Evolutionary conservation across 2,888 invertebrate genomes (phyloP).

Genomic region (Eristalis intricaria): DNA sequence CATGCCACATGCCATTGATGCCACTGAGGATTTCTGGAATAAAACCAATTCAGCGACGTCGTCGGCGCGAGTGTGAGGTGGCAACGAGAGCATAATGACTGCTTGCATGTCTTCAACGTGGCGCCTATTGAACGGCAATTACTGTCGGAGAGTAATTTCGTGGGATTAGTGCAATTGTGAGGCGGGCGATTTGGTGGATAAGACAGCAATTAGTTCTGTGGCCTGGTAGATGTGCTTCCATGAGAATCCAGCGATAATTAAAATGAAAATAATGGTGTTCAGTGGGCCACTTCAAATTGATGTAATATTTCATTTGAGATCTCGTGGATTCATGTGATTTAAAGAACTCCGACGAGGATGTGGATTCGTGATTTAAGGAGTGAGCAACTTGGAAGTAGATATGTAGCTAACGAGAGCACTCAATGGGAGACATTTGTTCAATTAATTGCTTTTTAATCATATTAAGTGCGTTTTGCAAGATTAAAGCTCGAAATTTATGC

Average conservation of each 20-base stretch:
- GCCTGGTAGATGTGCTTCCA: neutral
- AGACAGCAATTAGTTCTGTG: slow-evolving; percentile 18
- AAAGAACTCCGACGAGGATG: neutral
- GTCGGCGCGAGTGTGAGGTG: neutral
- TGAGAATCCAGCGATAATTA: slow-evolving; percentile 6
- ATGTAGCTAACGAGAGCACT: too few relatives aligned
- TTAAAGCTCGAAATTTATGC: too few relatives aligned
- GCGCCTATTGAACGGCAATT: slow-evolving; percentile 27
- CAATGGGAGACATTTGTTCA: too few relatives aligned
- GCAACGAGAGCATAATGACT: neutral
- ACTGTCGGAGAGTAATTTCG: neutral
- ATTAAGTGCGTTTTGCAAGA: too few relatives aligned
- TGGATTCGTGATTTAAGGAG: neutral
- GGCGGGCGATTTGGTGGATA: neutral
- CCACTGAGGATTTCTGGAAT: neutral
- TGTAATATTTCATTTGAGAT: slow-evolving; percentile 10
- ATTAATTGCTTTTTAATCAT: too few relatives aligned
- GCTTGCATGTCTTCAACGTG: neutral
- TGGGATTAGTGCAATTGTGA: slow-evolving; percentile 4
- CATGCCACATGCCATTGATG: neutral
- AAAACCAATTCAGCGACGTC: neutral
- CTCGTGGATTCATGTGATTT: neutral
- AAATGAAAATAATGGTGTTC: neutral
- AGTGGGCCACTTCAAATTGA: neutral
- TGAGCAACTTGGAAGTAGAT: too few relatives aligned